Evolutionary conservation across 2,888 invertebrate genomes (phyloP).

Genomic region (Boloria selene): DNA sequence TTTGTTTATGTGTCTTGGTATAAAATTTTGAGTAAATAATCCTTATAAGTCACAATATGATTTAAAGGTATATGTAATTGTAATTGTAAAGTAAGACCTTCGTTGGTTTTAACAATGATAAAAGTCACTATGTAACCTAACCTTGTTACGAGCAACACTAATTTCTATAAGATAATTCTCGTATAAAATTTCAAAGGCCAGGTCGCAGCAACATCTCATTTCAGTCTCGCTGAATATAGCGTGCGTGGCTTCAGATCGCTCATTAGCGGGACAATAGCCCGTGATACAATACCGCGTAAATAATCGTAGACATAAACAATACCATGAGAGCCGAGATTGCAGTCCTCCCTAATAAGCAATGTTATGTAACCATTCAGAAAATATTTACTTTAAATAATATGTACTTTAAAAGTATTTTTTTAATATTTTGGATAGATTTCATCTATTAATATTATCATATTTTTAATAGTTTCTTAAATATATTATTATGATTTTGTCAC

Average conservation of each 20-base stretch:
- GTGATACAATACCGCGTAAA: slow-evolving; percentile 54
- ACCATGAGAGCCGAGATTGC: slow-evolving; percentile 26
- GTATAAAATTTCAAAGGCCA: slow-evolving; percentile 17
- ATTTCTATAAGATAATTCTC: neutral
- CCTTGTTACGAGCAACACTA: no score
- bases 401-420: neutral
- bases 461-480: no score
- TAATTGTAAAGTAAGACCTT: no score
- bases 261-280: slow-evolving; percentile 71
- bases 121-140: no score
- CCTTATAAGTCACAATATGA: no score
- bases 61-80: no score
- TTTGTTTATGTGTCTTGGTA: no score
- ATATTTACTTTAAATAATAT: slow-evolving; percentile 3
- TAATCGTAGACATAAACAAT: slow-evolving; percentile 43
- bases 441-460: neutral
- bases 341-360: slow-evolving; percentile 25
- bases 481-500: no score
- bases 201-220: slow-evolving; percentile 23
- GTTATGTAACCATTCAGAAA: slow-evolving; percentile 25
- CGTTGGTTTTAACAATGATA: no score
- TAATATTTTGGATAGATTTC: neutral
- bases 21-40: no score
- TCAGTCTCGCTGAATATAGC: slow-evolving; percentile 38
- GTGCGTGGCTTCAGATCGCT: slow-evolving; percentile 61